Percentiles rank a stretch among this genome's conserved stretches.
These are phyloP conservation scores for Tryphoninae sp. DNA, from an alignment of 2,888 invertebrate species.

Conservation along the genomic window DNA sequence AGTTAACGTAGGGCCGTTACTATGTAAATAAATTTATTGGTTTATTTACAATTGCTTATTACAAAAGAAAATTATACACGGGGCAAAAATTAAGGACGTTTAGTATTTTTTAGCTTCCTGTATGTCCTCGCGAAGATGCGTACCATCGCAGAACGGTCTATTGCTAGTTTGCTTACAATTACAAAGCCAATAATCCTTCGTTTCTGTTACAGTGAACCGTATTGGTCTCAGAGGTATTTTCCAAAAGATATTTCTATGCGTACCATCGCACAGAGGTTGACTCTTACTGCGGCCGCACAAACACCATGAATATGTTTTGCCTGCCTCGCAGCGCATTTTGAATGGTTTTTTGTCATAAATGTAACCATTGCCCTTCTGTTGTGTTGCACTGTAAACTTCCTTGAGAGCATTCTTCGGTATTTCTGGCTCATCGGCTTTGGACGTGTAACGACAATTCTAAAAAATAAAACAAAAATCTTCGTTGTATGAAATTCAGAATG, in stretches of 20 bases:
- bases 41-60: constrained; percentile 18
- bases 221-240: constrained; percentile 91
- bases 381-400: constrained; percentile 84
- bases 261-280: constrained; percentile 98
- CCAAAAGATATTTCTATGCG: constrained; percentile 89
- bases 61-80: neutral
- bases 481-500: too few relatives aligned
- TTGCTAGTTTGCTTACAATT: constrained; percentile 97
- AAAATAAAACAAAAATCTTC: neutral
- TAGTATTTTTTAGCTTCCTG: constrained; percentile 80
- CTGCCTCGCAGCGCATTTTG: constrained; percentile 87
- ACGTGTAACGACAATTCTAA: constrained; percentile 49
- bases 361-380: constrained; percentile 88
- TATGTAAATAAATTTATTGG: constrained; percentile 38
- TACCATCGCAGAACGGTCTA: constrained; percentile 98
- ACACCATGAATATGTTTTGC: constrained; percentile 89
- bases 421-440: constrained; percentile 80
- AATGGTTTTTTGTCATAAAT: constrained; percentile 96
- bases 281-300: constrained; percentile 95
- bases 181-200: constrained; percentile 97
- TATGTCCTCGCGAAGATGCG: constrained; percentile 90
- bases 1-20: neutral
- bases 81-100: neutral
- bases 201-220: constrained; percentile 91
- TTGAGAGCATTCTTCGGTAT: constrained; percentile 87